phyloP scores from a whole-genome alignment of 2,888 invertebrate genomes.

The Leptinotarsa tumamoca region DNA sequence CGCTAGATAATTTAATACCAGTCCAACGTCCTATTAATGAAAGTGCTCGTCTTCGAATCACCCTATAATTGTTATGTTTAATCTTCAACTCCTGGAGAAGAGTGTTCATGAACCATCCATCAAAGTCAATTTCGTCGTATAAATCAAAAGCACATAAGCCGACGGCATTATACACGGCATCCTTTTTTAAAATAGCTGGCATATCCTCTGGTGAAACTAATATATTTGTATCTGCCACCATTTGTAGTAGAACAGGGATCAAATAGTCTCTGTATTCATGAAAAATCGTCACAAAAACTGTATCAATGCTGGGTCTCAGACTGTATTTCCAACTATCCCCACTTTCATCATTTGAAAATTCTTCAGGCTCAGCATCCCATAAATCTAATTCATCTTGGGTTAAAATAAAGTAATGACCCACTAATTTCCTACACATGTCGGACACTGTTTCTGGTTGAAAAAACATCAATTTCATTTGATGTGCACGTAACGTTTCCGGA shows the following conservation, averaged over 20 bases:
- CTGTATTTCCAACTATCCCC: slow-evolving; percentile 96
- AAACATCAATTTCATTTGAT: slow-evolving; percentile 80
- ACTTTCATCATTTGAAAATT: slow-evolving; percentile 87
- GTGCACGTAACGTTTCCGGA: slow-evolving; percentile 72
- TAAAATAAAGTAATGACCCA: slow-evolving; percentile 89
- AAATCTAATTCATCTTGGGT: slow-evolving; percentile 85
- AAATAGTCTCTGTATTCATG: slow-evolving; percentile 81
- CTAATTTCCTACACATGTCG: slow-evolving; percentile 86
- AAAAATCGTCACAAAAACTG: slow-evolving; percentile 85
- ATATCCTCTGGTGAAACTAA: slow-evolving; percentile 79
- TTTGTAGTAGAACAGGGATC: slow-evolving; percentile 78
- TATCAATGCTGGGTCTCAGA: slow-evolving; percentile 89
- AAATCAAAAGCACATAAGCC: slow-evolving; percentile 90
- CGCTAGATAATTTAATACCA: slow-evolving; percentile 84
- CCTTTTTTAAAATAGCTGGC: slow-evolving; percentile 85
- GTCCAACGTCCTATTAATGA: slow-evolving; percentile 86
- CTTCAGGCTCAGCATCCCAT: slow-evolving; percentile 93
- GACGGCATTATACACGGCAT: slow-evolving; percentile 94
- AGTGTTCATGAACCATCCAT: slow-evolving; percentile 89
- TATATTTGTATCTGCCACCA: slow-evolving; percentile 77
- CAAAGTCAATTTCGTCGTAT: slow-evolving; percentile 93
- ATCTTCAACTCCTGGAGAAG: slow-evolving; percentile 85
- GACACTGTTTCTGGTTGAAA: slow-evolving; percentile 81
- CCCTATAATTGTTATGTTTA: slow-evolving; percentile 84
- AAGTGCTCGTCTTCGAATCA: slow-evolving; percentile 86